Base-by-base conservation (phyloP, 2,888 invertebrate species). In the Lasioglossum oenotherae region DNA sequence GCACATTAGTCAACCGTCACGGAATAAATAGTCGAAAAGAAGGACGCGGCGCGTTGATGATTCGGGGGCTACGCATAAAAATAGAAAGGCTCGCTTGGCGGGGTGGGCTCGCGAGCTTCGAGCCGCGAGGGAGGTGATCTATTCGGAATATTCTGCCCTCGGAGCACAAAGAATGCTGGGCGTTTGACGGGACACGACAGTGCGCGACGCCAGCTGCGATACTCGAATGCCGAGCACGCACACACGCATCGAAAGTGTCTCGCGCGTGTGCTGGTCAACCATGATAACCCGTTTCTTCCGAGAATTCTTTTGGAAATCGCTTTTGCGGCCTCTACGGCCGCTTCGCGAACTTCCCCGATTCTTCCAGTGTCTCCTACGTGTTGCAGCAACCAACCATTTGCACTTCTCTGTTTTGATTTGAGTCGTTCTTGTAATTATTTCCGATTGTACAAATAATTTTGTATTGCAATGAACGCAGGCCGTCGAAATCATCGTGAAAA, bases 101-200 rank as follows among this genome's bases (percentile, higher is more conserved):
- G 84, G 74, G 81, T 72, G 85, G 67, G 77, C 76, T 81, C 75
- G 75, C 67, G 78, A 19, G 79, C 23, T 64, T 72, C 46, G 78
- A 73, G 84, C 69, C 80, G 71, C 74, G 74, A 78, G 82, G 78
- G 84, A 90, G 82, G 80, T 87, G 89, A 90, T 87, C 89, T 89
- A 91, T 91, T 91, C 90, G 87, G 82, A 85, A 89, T 85, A 85
- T 88, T 88, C 88, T 82, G 76, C 81, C 71, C 86, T 81, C 86
- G 88, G 77, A 86, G 81, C 88, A 90, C 91, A 92, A 94, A 93
- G 93, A 93, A 93, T 92, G 92, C 89, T 85, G 85, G 87, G 89
- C 92, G 92, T 92, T 93, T 92, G 93, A 93, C 93, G 92, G 90
- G 92, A 81, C 91, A 91, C 91, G 92, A 91, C 90, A 78, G 60